Evolutionary conservation across 2,888 invertebrate species (phyloP).

Genomic region (Gymnoscelis rufifasciata): DNA sequence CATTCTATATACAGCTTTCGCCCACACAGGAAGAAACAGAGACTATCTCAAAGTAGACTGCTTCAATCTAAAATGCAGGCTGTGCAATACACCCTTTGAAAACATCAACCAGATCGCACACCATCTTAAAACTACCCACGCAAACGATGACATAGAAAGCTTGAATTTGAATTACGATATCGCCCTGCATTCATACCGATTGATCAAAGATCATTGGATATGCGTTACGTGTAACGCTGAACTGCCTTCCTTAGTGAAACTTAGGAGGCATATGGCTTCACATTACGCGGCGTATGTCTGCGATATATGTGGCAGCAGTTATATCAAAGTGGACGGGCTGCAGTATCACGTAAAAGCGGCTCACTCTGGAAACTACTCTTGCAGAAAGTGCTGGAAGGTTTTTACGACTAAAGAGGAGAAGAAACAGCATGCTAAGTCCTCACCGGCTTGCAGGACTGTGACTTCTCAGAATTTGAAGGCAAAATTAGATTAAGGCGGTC

Average conservation of each 20-base stretch:
- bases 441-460: slow-evolving; percentile 47
- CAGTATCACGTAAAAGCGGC: slow-evolving; percentile 55
- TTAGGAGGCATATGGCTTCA: slow-evolving; percentile 57
- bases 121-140: slow-evolving; percentile 50
- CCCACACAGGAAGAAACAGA: slow-evolving; percentile 48
- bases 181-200: slow-evolving; percentile 56
- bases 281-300: slow-evolving; percentile 62
- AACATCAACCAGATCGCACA: slow-evolving; percentile 43
- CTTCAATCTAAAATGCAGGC: slow-evolving; percentile 50
- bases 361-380: slow-evolving; percentile 48
- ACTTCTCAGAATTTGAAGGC: slow-evolving; percentile 10
- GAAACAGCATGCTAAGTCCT: slow-evolving; percentile 45
- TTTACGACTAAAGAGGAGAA: slow-evolving; percentile 49
- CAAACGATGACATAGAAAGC: slow-evolving; percentile 29
- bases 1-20: slow-evolving; percentile 56
- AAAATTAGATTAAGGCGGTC: neutral
- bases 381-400: slow-evolving; percentile 60
- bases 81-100: slow-evolving; percentile 36
- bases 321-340: slow-evolving; percentile 53
- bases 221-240: slow-evolving; percentile 54
- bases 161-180: slow-evolving; percentile 49
- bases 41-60: slow-evolving; percentile 64
- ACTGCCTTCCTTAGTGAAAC: slow-evolving; percentile 49
- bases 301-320: slow-evolving; percentile 59
- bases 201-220: slow-evolving; percentile 50